Percentiles rank a stretch among this genome's conserved stretches.
Conservation (phyloP, 2,113 vertebrate species). For the Eurystomus gularis region DNA sequence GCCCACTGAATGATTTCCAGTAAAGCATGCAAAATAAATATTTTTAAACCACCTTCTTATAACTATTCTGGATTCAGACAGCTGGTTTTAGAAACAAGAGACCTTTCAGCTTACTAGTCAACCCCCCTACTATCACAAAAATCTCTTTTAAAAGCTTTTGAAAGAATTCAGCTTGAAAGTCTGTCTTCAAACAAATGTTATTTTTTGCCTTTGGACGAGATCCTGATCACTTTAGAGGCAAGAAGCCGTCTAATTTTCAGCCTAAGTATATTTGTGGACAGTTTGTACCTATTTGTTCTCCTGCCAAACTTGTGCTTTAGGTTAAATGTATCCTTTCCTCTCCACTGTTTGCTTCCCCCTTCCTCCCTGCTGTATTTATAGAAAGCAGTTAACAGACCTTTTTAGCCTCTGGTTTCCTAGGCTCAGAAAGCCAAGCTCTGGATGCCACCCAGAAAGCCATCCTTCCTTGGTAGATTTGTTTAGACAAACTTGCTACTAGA, state of each 20-base stretch:
- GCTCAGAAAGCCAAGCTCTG: background rate
- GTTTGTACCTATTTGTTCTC: conserved; percentile 19
- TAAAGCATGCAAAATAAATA: background rate
- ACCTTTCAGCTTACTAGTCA: background rate
- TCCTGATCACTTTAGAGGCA: background rate
- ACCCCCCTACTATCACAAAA: background rate
- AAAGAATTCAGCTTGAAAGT: background rate
- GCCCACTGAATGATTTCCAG: background rate
- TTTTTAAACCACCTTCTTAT: background rate
- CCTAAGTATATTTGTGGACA: conserved; percentile 25
- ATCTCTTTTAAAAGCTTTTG: conserved; percentile 12
- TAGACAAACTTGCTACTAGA: background rate
- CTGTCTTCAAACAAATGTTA: conserved; percentile 5
- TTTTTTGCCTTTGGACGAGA: background rate
- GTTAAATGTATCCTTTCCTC: conserved; percentile 41
- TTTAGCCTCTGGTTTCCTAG: background rate
- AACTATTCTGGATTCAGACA: background rate
- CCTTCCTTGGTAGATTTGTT: background rate
- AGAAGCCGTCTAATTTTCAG: conserved; percentile 39
- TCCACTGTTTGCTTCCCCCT: background rate
- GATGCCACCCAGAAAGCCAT: background rate
- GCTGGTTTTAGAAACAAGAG: background rate
- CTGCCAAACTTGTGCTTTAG: background rate
- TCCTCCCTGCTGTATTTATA: conserved; percentile 15
- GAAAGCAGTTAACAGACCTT: background rate